Evolutionary conservation across 1,140 invertebrate genomes (phyloP).

Genomic region (Anastatus disparis): DNA sequence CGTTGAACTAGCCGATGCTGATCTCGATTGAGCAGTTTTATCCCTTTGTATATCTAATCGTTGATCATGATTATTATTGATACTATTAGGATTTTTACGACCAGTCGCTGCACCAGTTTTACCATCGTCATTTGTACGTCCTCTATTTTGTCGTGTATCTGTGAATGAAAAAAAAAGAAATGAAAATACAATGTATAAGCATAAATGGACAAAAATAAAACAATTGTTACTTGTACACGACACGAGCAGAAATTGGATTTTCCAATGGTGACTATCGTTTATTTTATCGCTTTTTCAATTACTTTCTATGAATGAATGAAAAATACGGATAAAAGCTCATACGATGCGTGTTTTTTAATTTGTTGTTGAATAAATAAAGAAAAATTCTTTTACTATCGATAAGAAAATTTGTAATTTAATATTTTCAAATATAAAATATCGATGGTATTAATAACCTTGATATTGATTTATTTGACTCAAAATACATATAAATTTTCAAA

Average conservation of each 20-base stretch:
- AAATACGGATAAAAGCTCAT: neutral
- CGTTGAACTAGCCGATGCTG: constrained; percentile 44
- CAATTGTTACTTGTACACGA: neutral
- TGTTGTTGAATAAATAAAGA: too few species aligned
- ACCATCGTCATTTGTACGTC: neutral
- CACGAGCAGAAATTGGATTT: neutral
- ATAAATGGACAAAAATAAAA: neutral
- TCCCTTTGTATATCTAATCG: constrained; percentile 51
- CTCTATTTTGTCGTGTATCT: constrained; percentile 27
- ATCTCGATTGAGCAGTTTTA: constrained; percentile 63
- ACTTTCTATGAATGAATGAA: neutral
- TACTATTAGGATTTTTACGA: constrained; percentile 35
- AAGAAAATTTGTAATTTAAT: too few species aligned
- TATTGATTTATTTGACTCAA: too few species aligned
- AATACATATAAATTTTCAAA: too few species aligned
- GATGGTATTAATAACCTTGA: too few species aligned
- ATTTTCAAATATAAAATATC: too few species aligned
- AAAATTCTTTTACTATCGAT: too few species aligned
- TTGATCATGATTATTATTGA: constrained; percentile 44
- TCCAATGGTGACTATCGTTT: neutral
- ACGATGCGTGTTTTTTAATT: neutral
- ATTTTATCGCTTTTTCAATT: neutral
- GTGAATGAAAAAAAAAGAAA: neutral
- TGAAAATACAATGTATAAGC: neutral
- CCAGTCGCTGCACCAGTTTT: neutral